Base-by-base conservation (phyloP, 2,113 vertebrate species). In the Phylloscopus trochiloides region DNA sequence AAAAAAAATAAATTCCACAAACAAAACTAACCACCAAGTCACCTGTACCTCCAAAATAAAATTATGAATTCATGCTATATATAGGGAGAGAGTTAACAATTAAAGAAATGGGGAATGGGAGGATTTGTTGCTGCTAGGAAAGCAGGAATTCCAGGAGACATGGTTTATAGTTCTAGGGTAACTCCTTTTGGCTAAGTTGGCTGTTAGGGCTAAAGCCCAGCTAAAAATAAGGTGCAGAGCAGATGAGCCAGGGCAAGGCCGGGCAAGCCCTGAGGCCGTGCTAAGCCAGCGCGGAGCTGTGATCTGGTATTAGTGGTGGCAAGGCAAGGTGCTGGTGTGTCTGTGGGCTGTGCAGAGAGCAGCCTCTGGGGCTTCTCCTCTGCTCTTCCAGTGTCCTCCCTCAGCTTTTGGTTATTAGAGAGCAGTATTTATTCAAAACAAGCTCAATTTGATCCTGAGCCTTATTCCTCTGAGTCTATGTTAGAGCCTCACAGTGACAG, bases 221-320 rank as follows among this genome's bases (percentile, higher is more conserved):
- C 89, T 88, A 92, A 78, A 92, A 90, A 94, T 72, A 88, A 86
- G 40, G 48, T 59, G 21, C 45, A 45, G 86, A 94, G 87, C 66
- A 91, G 94, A 79, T 91, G 92, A 86, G 75, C 34, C 83, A 38
- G 94, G 86, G 90, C 92, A 90, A 61, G 86, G 89, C 61, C 55
- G 7, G 78, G 19, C 86, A 47, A 82, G 86, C 17, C 78, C 74
- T 1, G 18, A 25, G 82, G 74, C 52, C 1, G 0, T 1, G 62
- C 9, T 92, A 95, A 86, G 92, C 43, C 34, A 38, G 9, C 0
- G 3, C 20, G 1, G 67, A 78, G 89, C 95, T 32, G 32, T 82
- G 90, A 92, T 50, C 66, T 77, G 34, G 21, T 34, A 50, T 92
- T 91, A 88, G 86, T 0, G 57, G 38, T 61, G 68, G 51, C 4